A percentile compares a stretch with the other conserved stretches of the same genome.
These are phyloP conservation scores for Puffinus mauretanicus DNA, from an alignment of 2,113 vertebrate species.

Conservation along the genomic window DNA sequence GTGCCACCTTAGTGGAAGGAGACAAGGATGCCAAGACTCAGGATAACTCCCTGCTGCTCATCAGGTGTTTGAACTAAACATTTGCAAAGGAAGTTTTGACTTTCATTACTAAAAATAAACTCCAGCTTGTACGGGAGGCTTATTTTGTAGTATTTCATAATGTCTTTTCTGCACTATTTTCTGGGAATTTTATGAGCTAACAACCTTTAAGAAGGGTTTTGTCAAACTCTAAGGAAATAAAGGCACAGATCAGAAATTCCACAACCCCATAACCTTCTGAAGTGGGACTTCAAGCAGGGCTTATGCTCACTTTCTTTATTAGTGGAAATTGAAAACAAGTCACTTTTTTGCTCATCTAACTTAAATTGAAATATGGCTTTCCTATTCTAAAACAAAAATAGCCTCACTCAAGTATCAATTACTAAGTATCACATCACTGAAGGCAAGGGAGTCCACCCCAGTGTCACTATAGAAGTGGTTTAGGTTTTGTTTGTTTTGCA, in stretches of 20 bases:
- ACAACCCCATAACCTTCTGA: accelerated
- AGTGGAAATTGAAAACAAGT: not conserved
- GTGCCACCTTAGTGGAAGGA: not conserved
- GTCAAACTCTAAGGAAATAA: not conserved
- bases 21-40: not conserved
- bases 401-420: not conserved
- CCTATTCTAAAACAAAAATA: conserved; percentile 25
- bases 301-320: not conserved
- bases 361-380: not conserved
- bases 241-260: not conserved
- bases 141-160: not conserved
- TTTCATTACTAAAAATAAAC: conserved; percentile 50
- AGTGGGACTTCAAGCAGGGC: not conserved
- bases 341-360: not conserved
- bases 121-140: not conserved
- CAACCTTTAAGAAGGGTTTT: not conserved
- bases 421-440: not conserved
- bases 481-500: conserved; percentile 12
- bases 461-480: not conserved
- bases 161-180: not conserved
- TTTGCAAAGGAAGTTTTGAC: conserved; percentile 55
- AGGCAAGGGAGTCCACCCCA: not conserved
- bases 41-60: not conserved
- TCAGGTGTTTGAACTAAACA: conserved; percentile 59
- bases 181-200: not conserved